Evolutionary conservation across 35 echinoderm and acorn worm genomes (phyloP), one percentile per base, ranked within the genome.

Genomic region (Heliocidaris tuberculata): DNA sequence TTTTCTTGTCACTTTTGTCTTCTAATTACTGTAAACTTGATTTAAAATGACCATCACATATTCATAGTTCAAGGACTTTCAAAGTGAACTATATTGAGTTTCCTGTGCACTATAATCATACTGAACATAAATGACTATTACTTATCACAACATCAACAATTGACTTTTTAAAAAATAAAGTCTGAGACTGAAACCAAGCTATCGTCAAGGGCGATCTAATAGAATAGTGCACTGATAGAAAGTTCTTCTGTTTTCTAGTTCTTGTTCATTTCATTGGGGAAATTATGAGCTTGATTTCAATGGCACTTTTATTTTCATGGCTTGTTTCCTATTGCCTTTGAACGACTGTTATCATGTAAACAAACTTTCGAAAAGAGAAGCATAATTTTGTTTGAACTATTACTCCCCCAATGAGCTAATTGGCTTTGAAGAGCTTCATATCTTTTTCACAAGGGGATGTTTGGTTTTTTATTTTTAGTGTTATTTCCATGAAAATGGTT

Each of bases 161-260:
- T n/a, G 65, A 78, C 65, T n/a, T 27, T 27, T n/a, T 78, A 6
- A 78, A 24, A 78, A 27, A n/a, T 78, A n/a, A n/a, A 78, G 27
- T 27, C 52, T 78, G 21, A 78, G 27, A 78, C 65, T 78, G 65
- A 24, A 78, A 78, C 21, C 65, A 78, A n/a, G 21, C 65, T 78
- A 27, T 27, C 16, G 24, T 27, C 12, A 71, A 78, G 65, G 65
- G 27, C 65, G 8, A n/a, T n/a, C 24, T 71, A 24, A 2, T 71
- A n/a, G 19, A 78, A n/a, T 78, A 78, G 65, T 78, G 65, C 65
- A 78, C 5, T 78, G 65, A 78, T 78, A n/a, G 21, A 78, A 78
- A 78, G 65, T 78, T 78, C 65, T 78, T 71, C 61, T 78, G 65
- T 78, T 78, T 70, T 78, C 65, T 78, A 78, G 65, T n/a, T 78